Percentiles rank a stretch among this genome's conserved stretches.
Evolutionary conservation across 2,797 vertebrate genomes (phyloP).

Genomic region (Natrix natrix): DNA sequence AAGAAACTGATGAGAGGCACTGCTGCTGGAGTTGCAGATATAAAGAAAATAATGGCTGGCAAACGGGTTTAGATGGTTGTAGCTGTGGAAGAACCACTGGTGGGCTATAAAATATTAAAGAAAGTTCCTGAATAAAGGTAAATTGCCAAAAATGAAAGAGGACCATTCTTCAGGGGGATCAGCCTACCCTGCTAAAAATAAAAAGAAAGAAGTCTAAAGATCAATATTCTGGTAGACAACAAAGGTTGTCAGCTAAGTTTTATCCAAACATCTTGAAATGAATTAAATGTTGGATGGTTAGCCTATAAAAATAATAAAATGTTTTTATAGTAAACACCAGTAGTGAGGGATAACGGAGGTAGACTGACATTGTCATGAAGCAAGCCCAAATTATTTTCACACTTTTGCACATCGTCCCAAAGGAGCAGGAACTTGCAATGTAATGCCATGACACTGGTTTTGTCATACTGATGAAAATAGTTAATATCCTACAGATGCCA

Average conservation of each 20-base stretch:
- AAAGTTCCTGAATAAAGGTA: neutral
- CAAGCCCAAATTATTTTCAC: neutral
- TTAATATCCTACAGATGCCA: neutral
- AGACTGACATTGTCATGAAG: neutral
- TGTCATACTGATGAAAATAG: neutral
- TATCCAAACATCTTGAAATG: neutral
- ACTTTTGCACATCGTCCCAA: neutral
- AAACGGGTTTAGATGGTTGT: neutral
- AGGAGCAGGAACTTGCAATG: neutral
- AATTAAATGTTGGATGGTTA: neutral
- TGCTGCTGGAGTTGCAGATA: neutral
- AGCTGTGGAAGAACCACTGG: neutral
- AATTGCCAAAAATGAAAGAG: neutral
- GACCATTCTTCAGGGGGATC: neutral
- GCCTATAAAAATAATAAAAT: neutral
- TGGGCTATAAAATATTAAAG: neutral
- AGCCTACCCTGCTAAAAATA: neutral
- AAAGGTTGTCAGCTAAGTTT: neutral
- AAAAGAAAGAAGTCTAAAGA: neutral
- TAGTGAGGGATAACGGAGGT: neutral
- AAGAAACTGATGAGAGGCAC: neutral
- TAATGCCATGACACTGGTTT: neutral
- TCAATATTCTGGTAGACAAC: neutral
- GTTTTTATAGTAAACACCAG: neutral
- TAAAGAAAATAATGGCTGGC: neutral